Base-by-base conservation (phyloP, 1,140 invertebrate genomes). In the Copidosoma floridanum region DNA sequence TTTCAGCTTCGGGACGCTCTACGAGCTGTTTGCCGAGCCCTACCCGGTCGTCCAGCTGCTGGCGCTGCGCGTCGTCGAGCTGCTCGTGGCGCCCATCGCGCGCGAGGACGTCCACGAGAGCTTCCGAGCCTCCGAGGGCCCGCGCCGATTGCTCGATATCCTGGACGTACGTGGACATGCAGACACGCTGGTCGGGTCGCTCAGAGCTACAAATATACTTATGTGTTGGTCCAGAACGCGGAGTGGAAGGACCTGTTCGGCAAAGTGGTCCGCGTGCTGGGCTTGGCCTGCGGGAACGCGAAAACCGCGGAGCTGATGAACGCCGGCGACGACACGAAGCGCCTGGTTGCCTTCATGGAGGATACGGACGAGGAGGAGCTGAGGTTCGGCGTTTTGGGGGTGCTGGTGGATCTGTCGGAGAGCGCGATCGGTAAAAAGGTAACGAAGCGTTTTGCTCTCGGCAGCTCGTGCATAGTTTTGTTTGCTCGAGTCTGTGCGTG, bases 31-130 rank as follows among this genome's bases (percentile, higher is more conserved):
- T 0, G 32, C 59, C 7, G 68, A 75, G 26, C 63, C 69, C 2
- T 76, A 76, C 59, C 44, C 60, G 18, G 57, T 70, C n/a, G 74
- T 80, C 43, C 76, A 80, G 46, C 43, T 59, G 20, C 57, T 75
- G 1, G 56, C 73, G 1, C 52, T 80, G 6, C 50, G 69, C 2
- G 65, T 74, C 0, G 32, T 76, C 0, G 38, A 70, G n/a, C 43
- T 53, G 43, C 50, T 81, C 11, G 51, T 76, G 0, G 52, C 57
- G n/a, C 71, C 70, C 40, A 69, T 64, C n/a, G 65, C 64, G 21
- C 66, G 77, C 52, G 60, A 71, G 4, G 8, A 32, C 8, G 23
- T 78, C 56, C 77, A 79, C 7, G 56, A 71, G 35, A 62, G 58
- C 11, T 79, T 81, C 40, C 64, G 71, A 6, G 32, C 59, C 38